These are phyloP conservation scores for Clunio marinus DNA, from an alignment of 2,888 invertebrate genomes.

Conservation along the genomic window DNA sequence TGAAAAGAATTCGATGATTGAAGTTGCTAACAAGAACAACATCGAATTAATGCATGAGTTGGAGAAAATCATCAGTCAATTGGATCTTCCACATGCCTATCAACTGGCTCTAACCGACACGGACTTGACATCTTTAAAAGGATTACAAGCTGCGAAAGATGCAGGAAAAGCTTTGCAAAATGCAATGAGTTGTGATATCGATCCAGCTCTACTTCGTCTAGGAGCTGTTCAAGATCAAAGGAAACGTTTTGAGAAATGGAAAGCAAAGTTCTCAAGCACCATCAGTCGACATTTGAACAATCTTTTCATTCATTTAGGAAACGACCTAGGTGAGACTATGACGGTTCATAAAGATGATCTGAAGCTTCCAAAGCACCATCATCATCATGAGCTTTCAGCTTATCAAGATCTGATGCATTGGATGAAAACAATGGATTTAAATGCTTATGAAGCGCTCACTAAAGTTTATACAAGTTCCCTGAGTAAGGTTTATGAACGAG, in stretches of 20 bases:
- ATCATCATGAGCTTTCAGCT: conserved; percentile 78
- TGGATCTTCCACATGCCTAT: conserved; percentile 66
- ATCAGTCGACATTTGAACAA: conserved; percentile 90
- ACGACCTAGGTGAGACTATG: conserved; percentile 62
- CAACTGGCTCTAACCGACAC: conserved; percentile 67
- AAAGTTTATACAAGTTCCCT: conserved; percentile 79
- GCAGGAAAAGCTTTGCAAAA: conserved; percentile 71
- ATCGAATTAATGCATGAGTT: conserved; percentile 73
- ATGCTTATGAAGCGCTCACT: conserved; percentile 73
- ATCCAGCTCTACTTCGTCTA: conserved; percentile 61
- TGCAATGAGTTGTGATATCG: conserved; percentile 67
- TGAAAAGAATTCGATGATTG: conserved; percentile 82
- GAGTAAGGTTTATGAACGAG: conserved; percentile 83
- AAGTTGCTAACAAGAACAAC: conserved; percentile 81
- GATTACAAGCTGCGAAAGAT: conserved; percentile 60
- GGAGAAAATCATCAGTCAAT: conserved; percentile 67
- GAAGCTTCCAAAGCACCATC: conserved; percentile 68
- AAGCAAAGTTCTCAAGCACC: conserved; percentile 73
- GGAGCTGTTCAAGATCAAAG: conserved; percentile 78
- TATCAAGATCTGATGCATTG: conserved; percentile 90
- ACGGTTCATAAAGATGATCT: conserved; percentile 54
- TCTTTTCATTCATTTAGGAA: conserved; percentile 87
- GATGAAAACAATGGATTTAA: conserved; percentile 80
- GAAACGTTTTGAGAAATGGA: conserved; percentile 70
- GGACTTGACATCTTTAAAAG: conserved; percentile 63